phyloP scores from a whole-genome alignment of 2,888 invertebrate genomes.

The Tribolium freemani region DNA sequence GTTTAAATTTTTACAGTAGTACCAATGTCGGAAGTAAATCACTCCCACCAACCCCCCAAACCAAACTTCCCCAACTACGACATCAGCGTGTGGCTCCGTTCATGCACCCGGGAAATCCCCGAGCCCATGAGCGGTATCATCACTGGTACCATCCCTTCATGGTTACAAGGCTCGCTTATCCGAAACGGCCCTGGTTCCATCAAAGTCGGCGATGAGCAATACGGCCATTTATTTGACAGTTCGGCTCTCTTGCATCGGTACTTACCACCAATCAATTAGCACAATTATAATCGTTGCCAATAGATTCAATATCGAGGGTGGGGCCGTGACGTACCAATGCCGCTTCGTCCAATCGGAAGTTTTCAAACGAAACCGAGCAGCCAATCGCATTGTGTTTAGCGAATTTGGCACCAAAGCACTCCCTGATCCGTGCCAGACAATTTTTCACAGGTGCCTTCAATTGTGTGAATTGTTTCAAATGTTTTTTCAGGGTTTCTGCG shows the following conservation, averaged over 20 bases:
- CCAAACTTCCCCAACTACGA: constrained; percentile 76
- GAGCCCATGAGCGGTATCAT: constrained; percentile 76
- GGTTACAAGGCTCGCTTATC: constrained; percentile 85
- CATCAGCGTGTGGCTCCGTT: constrained; percentile 83
- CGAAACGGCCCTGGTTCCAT: constrained; percentile 92
- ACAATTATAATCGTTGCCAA: neutral
- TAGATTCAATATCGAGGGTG: constrained; percentile 82
- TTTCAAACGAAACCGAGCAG: constrained; percentile 75
- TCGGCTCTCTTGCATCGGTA: constrained; percentile 85
- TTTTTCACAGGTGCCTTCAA: constrained; percentile 69
- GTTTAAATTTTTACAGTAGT: too few relatives aligned
- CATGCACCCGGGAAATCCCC: constrained; percentile 82
- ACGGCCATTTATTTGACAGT: constrained; percentile 91
- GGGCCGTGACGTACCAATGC: constrained; percentile 82
- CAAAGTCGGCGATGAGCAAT: constrained; percentile 83
- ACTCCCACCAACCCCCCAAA: too few relatives aligned
- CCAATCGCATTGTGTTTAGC: constrained; percentile 85
- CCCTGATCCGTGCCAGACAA: constrained; percentile 74
- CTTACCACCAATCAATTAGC: neutral
- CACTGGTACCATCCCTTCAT: constrained; percentile 74
- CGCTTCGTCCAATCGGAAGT: constrained; percentile 68
- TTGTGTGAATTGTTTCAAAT: neutral
- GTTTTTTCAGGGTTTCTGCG: constrained; percentile 52
- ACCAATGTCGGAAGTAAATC: too few relatives aligned
- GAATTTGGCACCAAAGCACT: constrained; percentile 71